Evolutionary conservation across 2,113 vertebrate genomes (phyloP).

Genomic region (Cervus canadensis): DNA sequence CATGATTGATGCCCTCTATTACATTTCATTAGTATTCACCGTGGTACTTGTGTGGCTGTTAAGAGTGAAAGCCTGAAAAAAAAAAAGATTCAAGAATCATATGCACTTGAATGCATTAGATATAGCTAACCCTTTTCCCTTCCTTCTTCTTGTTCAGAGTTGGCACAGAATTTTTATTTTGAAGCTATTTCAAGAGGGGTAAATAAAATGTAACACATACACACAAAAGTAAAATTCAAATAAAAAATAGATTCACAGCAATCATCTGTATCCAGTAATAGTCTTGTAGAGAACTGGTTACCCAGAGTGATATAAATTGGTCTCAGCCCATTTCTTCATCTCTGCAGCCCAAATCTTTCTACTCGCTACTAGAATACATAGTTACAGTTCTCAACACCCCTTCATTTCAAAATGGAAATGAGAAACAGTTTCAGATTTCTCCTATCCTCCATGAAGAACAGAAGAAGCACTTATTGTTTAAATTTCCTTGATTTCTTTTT

Average conservation of each 20-base stretch:
- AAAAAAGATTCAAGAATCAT: not conserved
- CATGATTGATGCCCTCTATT: conserved; percentile 42
- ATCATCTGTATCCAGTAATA: not conserved
- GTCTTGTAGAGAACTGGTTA: not conserved
- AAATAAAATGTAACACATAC: not conserved
- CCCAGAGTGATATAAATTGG: not conserved
- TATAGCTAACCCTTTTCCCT: not conserved
- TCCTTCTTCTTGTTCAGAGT: not conserved
- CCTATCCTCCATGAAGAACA: not conserved
- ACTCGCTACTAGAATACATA: not conserved
- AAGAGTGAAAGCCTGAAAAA: not conserved
- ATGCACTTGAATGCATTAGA: not conserved
- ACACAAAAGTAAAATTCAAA: not conserved
- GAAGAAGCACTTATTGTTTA: conserved; percentile 40
- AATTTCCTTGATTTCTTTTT: conserved; percentile 59
- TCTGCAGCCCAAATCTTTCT: conserved; percentile 11
- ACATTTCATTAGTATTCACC: conserved; percentile 33
- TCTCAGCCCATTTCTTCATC: not conserved
- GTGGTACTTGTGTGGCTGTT: not conserved
- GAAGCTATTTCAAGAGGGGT: not conserved
- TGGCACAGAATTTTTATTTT: not conserved
- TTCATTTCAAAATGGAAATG: conserved; percentile 35
- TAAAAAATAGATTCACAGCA: not conserved
- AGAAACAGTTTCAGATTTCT: not conserved
- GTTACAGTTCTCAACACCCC: not conserved